Base-by-base conservation (phyloP, 2,888 invertebrate species). In the Calliphora vomitoria region DNA sequence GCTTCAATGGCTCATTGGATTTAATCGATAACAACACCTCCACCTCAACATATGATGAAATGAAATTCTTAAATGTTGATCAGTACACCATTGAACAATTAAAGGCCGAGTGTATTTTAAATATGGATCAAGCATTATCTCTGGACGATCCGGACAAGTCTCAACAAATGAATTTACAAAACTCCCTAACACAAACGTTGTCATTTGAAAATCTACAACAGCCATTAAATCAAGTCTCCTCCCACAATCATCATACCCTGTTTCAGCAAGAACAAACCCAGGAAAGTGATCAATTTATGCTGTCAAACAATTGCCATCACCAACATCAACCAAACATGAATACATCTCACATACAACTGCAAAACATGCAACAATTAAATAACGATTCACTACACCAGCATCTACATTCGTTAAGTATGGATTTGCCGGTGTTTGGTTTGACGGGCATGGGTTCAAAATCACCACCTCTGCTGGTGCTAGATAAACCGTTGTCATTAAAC, bases 61-160 rank as follows among this genome's bases (percentile, higher is more conserved):
- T 94, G 91, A 94, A 94, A 89, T 94, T 93, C 89, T 91, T 94
- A 66, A 93, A 93, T 89, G 93, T 93, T 75, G 94, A 94, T 90
- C 94, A 94, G 88, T 94, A 94, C 82, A 93, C 93, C 87, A 94
- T 94, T 87, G 94, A 94, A 50, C 93, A 92, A 89, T 93, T 94
- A 79, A 94, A 94, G 88, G 92, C 93, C 62, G 94, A 94, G 85
- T 94, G 94, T 86, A 94, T 94, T 18, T 90, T 94, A 3, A 94
- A 93, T 90, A 91, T 94, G 90, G 94, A 94, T 85, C 93, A 93
- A 81, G 89, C 91, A n/a, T 90, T 93, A 44, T 66, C 88, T 5
- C 88, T 93, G 86, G 92, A 92, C 18, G 92, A 93, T 64, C 31
- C 44, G 0, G 82, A 82, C 44, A 87, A 82, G 71, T 60, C 62